A percentile compares a stretch with the other conserved stretches of the same genome.
Evolutionary conservation across 1,140 invertebrate genomes (phyloP).

Genomic region (Caenorhabditis tropicalis): DNA sequence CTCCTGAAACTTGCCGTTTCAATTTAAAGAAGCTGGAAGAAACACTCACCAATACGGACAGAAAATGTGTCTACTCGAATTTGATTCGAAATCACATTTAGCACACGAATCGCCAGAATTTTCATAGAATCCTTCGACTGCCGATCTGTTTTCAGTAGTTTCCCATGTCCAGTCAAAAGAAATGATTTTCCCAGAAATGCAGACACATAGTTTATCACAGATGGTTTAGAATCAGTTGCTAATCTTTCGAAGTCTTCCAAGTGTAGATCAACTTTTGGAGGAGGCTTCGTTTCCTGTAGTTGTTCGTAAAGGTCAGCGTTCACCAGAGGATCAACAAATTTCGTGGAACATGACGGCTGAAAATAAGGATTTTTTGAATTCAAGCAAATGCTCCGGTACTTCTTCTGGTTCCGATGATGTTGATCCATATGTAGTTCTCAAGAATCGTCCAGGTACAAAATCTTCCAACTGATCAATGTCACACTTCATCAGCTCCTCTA

Average conservation of each 20-base stretch:
- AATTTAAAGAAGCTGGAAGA: not conserved
- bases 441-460: not conserved
- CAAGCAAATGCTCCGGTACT: not conserved
- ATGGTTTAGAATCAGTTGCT: not conserved
- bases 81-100: not conserved
- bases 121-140: slow-evolving; percentile 31
- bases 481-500: not conserved
- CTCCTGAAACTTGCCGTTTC: no score
- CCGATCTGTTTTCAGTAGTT: slow-evolving; percentile 1
- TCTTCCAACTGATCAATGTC: not conserved
- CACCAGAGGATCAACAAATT: not conserved
- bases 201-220: not conserved
- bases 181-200: not conserved
- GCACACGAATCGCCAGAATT: slow-evolving; percentile 5
- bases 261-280: not conserved
- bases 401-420: not conserved
- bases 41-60: not conserved
- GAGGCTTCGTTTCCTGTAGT: not conserved
- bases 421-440: not conserved
- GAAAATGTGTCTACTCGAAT: not conserved
- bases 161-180: not conserved
- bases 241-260: not conserved
- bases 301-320: slow-evolving; percentile 5
- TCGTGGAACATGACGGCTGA: not conserved
- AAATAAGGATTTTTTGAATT: not conserved